Evolutionary conservation across 2,797 vertebrate species (phyloP), one percentile per base, ranked within the genome.

Genomic region (Periophthalmus magnuspinnatus): DNA sequence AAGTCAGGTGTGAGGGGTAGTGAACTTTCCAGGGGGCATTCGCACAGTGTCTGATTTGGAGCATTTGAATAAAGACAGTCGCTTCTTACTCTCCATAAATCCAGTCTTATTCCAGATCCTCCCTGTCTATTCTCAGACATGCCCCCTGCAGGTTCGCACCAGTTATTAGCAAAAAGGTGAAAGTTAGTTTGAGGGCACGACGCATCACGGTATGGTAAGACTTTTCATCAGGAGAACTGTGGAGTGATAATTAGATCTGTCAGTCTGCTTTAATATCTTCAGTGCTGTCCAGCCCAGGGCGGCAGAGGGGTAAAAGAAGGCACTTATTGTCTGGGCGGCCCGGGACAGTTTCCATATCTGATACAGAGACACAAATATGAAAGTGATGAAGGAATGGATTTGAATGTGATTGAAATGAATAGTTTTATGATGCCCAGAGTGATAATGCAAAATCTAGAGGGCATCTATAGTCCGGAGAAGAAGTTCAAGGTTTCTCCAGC

Each of bases 201-300:
- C 68, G 75, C 74, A 82, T 78, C 81, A 81, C 45, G 74, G 72
- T 82, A 86, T 87, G 72, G 77, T 65, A 63, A 67, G 76, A 68
- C 81, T 88, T 87, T 85, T 89, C 83, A 88, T 87, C 84, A 80
- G 68, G 56, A 74, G 64, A 71, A 77, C 80, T 78, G 69, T 67
- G 76, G 78, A 90, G 82, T 90, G 91, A 89, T 90, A 90, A 93
- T 88, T 88, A 86, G 86, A 90, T 90, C 90, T 90, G 89, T 92
- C 90, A 86, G 75, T 87, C 83, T 62, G 67, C 71, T 86, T 90
- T 90, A 91, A 91, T 91, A 90, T 87, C 71, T 65, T 69, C 36
- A n/a, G 72, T 79, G 65, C 69, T 13, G 47, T 70, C 68, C 48
- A 16, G 70, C 84, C 69, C 65, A 17, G 67, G 74, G 78, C 68